Conservation (phyloP, 2,113 vertebrate species). For the Bos indicus region DNA sequence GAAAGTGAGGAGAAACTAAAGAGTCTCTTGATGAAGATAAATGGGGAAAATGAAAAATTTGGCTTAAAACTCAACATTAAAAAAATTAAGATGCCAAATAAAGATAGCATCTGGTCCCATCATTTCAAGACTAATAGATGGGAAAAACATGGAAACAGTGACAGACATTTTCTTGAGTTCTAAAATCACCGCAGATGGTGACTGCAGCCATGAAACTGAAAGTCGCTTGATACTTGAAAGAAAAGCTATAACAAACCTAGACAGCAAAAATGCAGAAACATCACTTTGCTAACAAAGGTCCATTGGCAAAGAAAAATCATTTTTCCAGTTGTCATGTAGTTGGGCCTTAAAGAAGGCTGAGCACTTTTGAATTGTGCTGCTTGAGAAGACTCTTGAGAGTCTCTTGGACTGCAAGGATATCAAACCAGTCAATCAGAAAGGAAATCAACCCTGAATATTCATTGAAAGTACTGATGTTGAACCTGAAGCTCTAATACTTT, state of each 20-base stretch:
- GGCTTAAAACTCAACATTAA: neutral
- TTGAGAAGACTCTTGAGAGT: too few species aligned
- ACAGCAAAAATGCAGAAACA: neutral
- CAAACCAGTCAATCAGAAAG: too few species aligned
- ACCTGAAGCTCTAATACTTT: too few species aligned
- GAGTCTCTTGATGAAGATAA: neutral
- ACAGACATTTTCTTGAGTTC: neutral
- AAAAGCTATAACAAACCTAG: neutral
- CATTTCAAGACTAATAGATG: neutral
- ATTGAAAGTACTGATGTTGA: too few species aligned
- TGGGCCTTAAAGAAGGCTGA: neutral
- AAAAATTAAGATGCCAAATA: neutral
- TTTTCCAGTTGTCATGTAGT: neutral
- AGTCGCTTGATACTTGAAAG: neutral
- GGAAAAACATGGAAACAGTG: neutral
- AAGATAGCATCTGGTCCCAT: neutral
- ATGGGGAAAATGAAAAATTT: neutral
- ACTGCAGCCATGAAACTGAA: neutral
- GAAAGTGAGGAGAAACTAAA: neutral
- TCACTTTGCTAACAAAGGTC: neutral
- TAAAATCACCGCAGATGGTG: neutral
- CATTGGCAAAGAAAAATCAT: neutral
- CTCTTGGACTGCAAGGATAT: too few species aligned
- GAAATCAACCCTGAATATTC: too few species aligned
- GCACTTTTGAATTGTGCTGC: too few species aligned